Base-by-base conservation (phyloP, 2,113 vertebrate genomes). In the Bufo bufo region DNA sequence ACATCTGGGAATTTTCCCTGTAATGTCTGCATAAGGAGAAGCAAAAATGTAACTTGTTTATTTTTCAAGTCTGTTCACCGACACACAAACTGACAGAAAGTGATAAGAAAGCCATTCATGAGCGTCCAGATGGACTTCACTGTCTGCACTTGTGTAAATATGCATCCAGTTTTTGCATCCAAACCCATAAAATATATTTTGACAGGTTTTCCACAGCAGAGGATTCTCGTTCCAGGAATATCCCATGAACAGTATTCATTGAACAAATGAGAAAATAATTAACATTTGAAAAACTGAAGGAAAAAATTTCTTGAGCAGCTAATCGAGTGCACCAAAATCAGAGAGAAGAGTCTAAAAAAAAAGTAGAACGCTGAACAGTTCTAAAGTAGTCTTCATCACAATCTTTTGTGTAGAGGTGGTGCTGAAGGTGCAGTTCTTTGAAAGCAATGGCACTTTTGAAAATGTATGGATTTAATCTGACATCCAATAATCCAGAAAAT, bases 101-200 rank as follows among this genome's bases (percentile, higher is more conserved):
- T 17, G 69, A 72, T 72, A 72, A 72, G 66, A 45, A 45, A 72
- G 33, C 69, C 14, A 13, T 72, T 45, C 69, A 45, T 72, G 13
- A 45, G 69, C 4, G 13, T 72, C 69, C 69, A 72, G 69, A 72
- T 72, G 69, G 69, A 72, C 6, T 72, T 45, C 5, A 7, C 69
- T 16, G 69, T 72, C 33, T 72, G 69, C 69, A 72, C 69, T 43
- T 72, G 69, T 72, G 43, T 72, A 72, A 72, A 72, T 14, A 45
- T 13, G 69, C 4, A 14, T 72, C 69, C 33, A 72, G 33, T 43
- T 43, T 72, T 72, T 5, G 2, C 43, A 72, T 72, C 69, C 69
- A 72, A 45, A 45, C 3, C 14, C 69, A 45, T 72, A 72, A 69
- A 72, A 72, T 72, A 45, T 43, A 72, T 45, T 72, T 72, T 45